Evolutionary conservation across 1,140 invertebrate species (phyloP), one percentile per base, ranked within the genome.

Genomic region (Kradibia gibbosae): DNA sequence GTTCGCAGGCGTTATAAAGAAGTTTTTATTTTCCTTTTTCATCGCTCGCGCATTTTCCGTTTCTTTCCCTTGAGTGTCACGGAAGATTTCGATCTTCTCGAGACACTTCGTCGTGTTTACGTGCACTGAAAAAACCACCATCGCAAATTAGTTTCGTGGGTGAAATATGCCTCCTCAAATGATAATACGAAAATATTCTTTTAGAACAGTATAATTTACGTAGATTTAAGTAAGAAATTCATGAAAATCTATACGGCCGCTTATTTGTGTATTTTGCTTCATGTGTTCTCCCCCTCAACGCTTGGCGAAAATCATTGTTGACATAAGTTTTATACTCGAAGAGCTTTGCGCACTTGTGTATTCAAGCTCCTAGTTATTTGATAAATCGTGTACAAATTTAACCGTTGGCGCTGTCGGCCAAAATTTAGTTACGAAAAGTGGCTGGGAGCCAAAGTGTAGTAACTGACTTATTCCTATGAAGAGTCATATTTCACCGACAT

Each of bases 51-150:
- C 11, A 62, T 45, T 48, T 13, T 25, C 34, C 42, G n/a, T 48
- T 39, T 36, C 60, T 28, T 28, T 39, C n/a, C 57, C n/a, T 20
- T 34, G 62, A 81, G 74, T 82, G 42, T 82, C 67, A 57, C 74
- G 74, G 80, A 82, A 82, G 80, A 82, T 82, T 60, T 36, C 50
- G 45, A 72, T 82, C 65, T 82, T 82, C 81, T 42, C 81, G 81
- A 65, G 81, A 82, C 81, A 78, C 80, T 48, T 25, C n/a, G 67
- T 60, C 53, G 48, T 45, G 20, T 60, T 28, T 20, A 45, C 79
- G 71, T 80, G 79, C 71, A 74, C 78, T 65, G 78, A 74, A 80
- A 74, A 80, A 74, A 57, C 17, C 50, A 60, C 39, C 53, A 22
- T 39, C 36, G 45, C 5, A 25, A 34, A 34, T 31, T 39, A 3